phyloP scores from a whole-genome alignment of 92 coral and sea anemone genomes.

The Virgularia gustaviana region DNA sequence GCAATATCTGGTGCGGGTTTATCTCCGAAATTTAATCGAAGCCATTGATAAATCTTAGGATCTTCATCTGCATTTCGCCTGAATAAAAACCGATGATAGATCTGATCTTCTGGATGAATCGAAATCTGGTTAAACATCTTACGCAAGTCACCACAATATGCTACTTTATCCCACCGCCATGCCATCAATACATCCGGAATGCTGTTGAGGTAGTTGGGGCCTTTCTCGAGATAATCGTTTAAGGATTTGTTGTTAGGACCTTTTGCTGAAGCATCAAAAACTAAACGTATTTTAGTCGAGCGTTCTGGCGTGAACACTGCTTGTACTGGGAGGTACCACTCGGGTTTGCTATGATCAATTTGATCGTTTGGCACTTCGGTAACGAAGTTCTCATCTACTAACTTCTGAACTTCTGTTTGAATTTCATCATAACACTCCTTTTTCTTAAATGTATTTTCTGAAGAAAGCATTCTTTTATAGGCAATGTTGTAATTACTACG shows the following conservation, averaged over 20 bases:
- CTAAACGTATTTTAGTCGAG: not conserved
- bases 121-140: conserved; percentile 12
- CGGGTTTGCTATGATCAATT: not conserved
- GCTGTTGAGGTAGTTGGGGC: not conserved
- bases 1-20: conserved; percentile 70
- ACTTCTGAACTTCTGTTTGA: conserved; percentile 14
- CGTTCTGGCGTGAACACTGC: not conserved
- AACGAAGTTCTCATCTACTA: not conserved
- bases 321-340: not conserved
- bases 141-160: not conserved
- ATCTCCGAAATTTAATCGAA: conserved; percentile 56
- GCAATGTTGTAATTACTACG: not conserved
- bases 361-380: not conserved
- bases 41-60: conserved; percentile 37
- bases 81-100: not conserved
- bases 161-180: not conserved
- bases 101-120: conserved; percentile 8
- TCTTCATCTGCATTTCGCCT: not conserved
- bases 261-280: conserved; percentile 7
- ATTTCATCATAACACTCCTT: conserved; percentile 2
- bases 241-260: not conserved
- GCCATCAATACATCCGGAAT: not conserved
- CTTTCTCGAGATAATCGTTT: not conserved
- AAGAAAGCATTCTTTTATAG: conserved; percentile 4
- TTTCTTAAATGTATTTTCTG: not conserved